Evolutionary conservation across 2,888 invertebrate genomes (phyloP).

Genomic region (Zonitis immaculata): DNA sequence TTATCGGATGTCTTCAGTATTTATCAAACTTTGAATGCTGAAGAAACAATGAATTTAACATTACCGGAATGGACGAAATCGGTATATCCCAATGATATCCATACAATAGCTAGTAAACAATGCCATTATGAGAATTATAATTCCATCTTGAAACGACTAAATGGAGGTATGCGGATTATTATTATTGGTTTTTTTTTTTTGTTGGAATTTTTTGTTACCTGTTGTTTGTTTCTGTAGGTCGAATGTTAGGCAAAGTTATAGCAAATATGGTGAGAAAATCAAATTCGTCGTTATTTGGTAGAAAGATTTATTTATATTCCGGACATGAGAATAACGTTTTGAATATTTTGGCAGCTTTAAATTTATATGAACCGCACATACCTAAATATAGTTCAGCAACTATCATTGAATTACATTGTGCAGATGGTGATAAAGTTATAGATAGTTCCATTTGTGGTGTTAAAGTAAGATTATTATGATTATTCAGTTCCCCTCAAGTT

Average conservation of each 20-base stretch:
- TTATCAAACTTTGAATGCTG: constrained; percentile 42
- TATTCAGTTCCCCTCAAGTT: too few species aligned
- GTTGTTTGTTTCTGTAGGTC: constrained; percentile 30
- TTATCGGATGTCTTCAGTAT: constrained; percentile 35
- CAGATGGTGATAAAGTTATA: constrained; percentile 15
- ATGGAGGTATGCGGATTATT: constrained; percentile 47
- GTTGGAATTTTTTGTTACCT: constrained; percentile 2
- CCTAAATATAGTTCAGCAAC: constrained; percentile 42
- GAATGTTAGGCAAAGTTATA: constrained; percentile 36
- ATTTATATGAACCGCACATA: constrained; percentile 48
- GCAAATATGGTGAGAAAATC: constrained; percentile 35
- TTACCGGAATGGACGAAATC: constrained; percentile 48
- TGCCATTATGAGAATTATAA: constrained; percentile 47
- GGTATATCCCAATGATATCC: constrained; percentile 41
- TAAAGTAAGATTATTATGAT: too few species aligned
- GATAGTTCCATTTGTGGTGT: constrained; percentile 33
- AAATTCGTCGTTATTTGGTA: constrained; percentile 22
- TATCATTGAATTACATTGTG: constrained; percentile 38
- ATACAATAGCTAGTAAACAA: constrained; percentile 42
- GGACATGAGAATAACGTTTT: constrained; percentile 58
- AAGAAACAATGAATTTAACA: constrained; percentile 40
- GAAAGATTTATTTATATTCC: constrained; percentile 50
- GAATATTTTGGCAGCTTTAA: constrained; percentile 50
- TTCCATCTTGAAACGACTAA: constrained; percentile 42
- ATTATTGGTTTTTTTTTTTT: too few species aligned